phyloP scores from a whole-genome alignment of 1,140 invertebrate species.

The Babylonia areolata region DNA sequence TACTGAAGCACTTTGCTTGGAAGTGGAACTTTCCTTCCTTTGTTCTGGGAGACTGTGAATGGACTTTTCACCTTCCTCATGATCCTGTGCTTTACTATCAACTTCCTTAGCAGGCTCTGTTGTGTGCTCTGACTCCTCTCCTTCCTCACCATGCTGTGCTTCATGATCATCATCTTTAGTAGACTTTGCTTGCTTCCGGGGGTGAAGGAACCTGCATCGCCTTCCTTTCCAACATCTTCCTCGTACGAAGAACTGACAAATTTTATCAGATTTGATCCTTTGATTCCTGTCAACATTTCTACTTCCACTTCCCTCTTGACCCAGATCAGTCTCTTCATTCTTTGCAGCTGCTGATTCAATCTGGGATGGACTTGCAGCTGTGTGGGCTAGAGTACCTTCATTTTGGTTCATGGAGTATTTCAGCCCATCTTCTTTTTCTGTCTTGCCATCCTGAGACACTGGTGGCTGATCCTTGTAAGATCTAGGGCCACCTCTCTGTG shows the following conservation, averaged over 20 bases:
- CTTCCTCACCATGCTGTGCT: slow-evolving; percentile 1
- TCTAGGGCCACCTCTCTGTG: not conserved
- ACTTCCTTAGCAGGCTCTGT: slow-evolving; percentile 8
- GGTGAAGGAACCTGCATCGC: slow-evolving; percentile 51
- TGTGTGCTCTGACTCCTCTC: too few relatives aligned
- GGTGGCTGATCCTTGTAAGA: not conserved
- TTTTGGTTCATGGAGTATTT: not conserved
- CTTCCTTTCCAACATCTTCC: slow-evolving; percentile 33
- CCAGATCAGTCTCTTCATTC: not conserved
- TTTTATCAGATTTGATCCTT: not conserved
- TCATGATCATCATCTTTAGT: not conserved
- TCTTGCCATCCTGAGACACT: slow-evolving; percentile 8
- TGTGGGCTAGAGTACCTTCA: not conserved
- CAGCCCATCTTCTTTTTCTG: not conserved
- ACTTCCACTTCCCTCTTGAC: not conserved
- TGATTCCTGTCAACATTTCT: not conserved
- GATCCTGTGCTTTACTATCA: not conserved
- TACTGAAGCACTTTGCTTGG: slow-evolving; percentile 15
- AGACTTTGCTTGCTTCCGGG: slow-evolving; percentile 4
- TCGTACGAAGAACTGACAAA: slow-evolving; percentile 38
- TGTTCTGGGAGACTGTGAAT: not conserved
- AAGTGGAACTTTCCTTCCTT: slow-evolving; percentile 24
- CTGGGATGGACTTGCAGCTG: not conserved
- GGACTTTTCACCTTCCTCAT: slow-evolving; percentile 16
- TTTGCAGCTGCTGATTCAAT: not conserved